Percentiles rank a stretch among this genome's conserved stretches.
Conservation (phyloP, 2,888 invertebrate genomes). For the Habroteleia sp. region DNA sequence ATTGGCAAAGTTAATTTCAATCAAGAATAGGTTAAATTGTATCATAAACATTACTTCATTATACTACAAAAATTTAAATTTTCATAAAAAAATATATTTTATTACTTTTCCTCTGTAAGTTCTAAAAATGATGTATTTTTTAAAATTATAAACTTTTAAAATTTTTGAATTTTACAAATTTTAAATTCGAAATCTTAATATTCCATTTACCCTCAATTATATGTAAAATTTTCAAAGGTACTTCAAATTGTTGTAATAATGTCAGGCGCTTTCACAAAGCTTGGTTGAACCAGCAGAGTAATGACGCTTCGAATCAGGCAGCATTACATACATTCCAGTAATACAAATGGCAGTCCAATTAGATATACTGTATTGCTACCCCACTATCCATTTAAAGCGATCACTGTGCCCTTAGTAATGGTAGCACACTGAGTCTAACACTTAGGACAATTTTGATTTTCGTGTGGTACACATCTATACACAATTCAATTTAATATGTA, state of each 20-base stretch:
- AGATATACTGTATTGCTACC: constrained; percentile 58
- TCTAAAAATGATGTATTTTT: too few species aligned
- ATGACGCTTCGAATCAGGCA: constrained; percentile 54
- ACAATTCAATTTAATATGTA: constrained; percentile 4
- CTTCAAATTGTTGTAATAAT: constrained; percentile 20
- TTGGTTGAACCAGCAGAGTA: constrained; percentile 55
- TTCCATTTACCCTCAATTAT: too few species aligned
- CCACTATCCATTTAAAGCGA: constrained; percentile 61
- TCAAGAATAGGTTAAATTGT: too few species aligned
- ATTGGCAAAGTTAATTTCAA: too few species aligned
- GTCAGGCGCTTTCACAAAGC: constrained; percentile 51
- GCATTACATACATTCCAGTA: constrained; percentile 59
- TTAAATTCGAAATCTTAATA: too few species aligned
- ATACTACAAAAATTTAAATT: too few species aligned
- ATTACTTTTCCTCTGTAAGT: too few species aligned
- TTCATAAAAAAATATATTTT: too few species aligned
- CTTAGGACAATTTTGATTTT: constrained; percentile 51
- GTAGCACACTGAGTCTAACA: constrained; percentile 48
- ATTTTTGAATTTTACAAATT: too few species aligned
- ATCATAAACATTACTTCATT: too few species aligned
- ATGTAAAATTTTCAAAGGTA: constrained; percentile 22
- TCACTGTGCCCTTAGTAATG: constrained; percentile 50
- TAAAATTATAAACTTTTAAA: too few species aligned
- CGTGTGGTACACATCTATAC: constrained; percentile 20
- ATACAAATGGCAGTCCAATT: constrained; percentile 60